phyloP scores from a whole-genome alignment of 2,113 vertebrate genomes.

The Pelecanoides urinatrix region DNA sequence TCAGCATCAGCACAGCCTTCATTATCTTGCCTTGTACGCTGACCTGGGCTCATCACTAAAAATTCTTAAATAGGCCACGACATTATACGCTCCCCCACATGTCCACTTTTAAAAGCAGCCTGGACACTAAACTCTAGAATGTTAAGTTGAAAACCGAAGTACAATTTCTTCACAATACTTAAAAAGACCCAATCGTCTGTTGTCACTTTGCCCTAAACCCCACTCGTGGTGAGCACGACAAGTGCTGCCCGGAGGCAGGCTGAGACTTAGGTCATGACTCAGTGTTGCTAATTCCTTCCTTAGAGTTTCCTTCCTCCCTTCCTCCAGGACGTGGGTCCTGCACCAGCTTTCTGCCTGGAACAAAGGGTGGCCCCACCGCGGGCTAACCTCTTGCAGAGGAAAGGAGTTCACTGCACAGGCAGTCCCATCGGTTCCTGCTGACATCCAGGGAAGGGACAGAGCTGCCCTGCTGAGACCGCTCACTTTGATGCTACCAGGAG shows the following conservation, averaged over 20 bases:
- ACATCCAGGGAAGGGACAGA: not conserved
- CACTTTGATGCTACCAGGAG: not conserved
- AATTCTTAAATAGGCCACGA: not conserved
- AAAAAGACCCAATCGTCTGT: not conserved
- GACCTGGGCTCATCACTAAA: not conserved
- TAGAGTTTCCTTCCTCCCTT: slow-evolving; percentile 30
- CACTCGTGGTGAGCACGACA: not conserved
- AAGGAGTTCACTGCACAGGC: not conserved
- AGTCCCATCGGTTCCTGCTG: not conserved
- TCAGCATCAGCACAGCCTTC: not conserved
- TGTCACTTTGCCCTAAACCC: not conserved
- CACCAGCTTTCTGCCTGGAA: not conserved
- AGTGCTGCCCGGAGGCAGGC: not conserved
- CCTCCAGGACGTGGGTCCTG: not conserved
- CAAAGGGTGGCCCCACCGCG: fast-evolving
- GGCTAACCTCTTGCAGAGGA: not conserved
- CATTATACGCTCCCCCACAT: not conserved
- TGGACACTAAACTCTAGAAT: not conserved
- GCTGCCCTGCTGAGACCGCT: not conserved
- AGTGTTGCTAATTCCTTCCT: slow-evolving; percentile 31
- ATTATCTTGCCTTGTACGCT: not conserved
- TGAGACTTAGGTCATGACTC: not conserved
- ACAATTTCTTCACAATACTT: not conserved
- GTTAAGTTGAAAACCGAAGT: not conserved
- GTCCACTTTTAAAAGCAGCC: not conserved